Evolutionary conservation across 2,113 vertebrate species (phyloP).

Genomic region (Campylorhamphus procurvoides): DNA sequence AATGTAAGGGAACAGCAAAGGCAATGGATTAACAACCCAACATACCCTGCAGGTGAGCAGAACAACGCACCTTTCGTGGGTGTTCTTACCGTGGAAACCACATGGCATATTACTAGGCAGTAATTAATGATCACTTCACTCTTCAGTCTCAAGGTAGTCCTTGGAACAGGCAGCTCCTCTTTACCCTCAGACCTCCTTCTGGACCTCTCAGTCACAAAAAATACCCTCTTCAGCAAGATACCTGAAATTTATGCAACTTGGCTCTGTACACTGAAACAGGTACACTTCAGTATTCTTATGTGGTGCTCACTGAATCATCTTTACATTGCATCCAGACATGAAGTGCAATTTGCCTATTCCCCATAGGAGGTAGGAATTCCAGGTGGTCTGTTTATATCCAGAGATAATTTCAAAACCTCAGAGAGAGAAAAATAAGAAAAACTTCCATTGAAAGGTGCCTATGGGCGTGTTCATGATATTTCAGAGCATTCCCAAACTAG

Average conservation of each 20-base stretch:
- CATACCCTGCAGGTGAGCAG: rapidly evolving
- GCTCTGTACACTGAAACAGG: neutral
- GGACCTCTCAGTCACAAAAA: neutral
- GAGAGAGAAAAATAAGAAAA: neutral
- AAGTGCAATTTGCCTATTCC: neutral
- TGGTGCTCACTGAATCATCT: neutral
- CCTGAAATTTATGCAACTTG: neutral
- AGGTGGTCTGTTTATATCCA: neutral
- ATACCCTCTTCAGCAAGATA: neutral
- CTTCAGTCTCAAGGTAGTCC: neutral
- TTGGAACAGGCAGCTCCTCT: neutral
- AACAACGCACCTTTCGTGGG: neutral
- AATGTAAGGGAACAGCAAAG: neutral
- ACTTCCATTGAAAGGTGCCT: neutral
- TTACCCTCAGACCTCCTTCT: neutral
- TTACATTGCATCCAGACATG: neutral
- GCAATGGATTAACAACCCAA: neutral
- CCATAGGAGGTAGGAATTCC: neutral
- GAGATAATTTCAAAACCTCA: neutral
- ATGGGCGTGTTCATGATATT: neutral
- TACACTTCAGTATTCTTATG: neutral
- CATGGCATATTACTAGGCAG: too few relatives aligned
- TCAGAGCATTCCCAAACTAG: neutral
- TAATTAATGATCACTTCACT: neutral
- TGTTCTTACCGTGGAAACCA: neutral